Conservation (phyloP, 2,888 invertebrate species). For the Habroteleia sp. region DNA sequence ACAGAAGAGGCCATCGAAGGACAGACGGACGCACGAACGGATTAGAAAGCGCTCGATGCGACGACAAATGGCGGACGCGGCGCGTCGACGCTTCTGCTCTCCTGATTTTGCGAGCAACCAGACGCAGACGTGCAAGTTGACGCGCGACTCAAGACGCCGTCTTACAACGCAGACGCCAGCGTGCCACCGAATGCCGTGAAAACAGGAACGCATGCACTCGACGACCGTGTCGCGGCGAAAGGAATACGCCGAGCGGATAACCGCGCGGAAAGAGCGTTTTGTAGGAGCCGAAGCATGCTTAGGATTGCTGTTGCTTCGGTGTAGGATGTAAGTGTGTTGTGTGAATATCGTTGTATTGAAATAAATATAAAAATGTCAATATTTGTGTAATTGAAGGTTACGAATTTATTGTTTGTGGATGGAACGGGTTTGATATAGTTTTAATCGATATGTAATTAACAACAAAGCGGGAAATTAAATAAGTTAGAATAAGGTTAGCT, state of each 20-base stretch:
- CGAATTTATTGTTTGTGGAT: no score
- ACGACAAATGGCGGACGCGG: slow-evolving; percentile 2
- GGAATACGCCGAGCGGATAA: background rate
- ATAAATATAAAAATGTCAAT: no score
- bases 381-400: no score
- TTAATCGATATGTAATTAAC: no score
- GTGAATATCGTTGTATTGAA: no score
- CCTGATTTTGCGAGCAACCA: slow-evolving; percentile 76
- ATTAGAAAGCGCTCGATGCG: slow-evolving; percentile 31
- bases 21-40: slow-evolving; percentile 23
- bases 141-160: slow-evolving; percentile 66
- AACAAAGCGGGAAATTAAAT: no score
- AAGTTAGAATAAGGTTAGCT: no score
- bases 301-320: no score
- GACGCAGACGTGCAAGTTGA: slow-evolving; percentile 81
- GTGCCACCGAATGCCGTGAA: slow-evolving; percentile 59
- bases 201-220: slow-evolving; percentile 70
- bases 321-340: no score
- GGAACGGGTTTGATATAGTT: no score
- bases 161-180: slow-evolving; percentile 60
- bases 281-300: no score
- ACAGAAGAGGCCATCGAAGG: slow-evolving; percentile 20
- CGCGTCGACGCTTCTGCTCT: slow-evolving; percentile 63
- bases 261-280: slow-evolving; percentile 16
- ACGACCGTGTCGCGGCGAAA: slow-evolving; percentile 7